Percentiles rank a stretch among this genome's conserved stretches.
Evolutionary conservation across 2,888 invertebrate species (phyloP).

Genomic region (Trypoxylon attenuatum): DNA sequence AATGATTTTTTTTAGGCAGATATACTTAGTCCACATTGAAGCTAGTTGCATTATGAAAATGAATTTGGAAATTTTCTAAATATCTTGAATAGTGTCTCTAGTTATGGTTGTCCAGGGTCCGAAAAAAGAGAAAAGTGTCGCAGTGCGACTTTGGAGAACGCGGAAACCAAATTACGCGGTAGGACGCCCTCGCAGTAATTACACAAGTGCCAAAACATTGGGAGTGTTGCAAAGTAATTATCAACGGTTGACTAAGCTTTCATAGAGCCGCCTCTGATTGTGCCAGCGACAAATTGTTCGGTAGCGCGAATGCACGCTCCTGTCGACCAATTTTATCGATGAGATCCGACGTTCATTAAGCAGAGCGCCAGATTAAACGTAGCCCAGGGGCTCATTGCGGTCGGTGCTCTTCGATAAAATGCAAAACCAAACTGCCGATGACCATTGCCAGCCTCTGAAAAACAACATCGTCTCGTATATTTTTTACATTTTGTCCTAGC

Average conservation of each 20-base stretch:
- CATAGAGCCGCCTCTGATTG: constrained; percentile 6
- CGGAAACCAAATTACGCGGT: constrained; percentile 7
- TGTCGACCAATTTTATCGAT: constrained; percentile 23
- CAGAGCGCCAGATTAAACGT: neutral
- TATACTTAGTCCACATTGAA: too few species aligned
- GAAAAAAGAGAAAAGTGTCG: too few species aligned
- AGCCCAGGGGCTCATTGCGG: constrained; percentile 8
- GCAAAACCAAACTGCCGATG: too few species aligned
- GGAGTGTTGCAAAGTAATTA: constrained; percentile 14
- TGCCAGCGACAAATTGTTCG: constrained; percentile 26
- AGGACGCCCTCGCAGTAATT: constrained; percentile 1
- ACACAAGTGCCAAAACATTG: constrained; percentile 15
- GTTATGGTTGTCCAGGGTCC: too few species aligned
- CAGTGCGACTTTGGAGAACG: neutral
- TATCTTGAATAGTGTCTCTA: too few species aligned
- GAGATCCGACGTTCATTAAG: constrained; percentile 20
- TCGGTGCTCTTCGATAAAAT: too few species aligned
- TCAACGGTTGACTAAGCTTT: constrained; percentile 7
- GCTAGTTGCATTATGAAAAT: too few species aligned
- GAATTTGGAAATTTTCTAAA: too few species aligned
- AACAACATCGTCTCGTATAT: too few species aligned
- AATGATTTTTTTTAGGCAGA: too few species aligned
- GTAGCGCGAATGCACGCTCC: constrained; percentile 11
- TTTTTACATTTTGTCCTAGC: neutral
- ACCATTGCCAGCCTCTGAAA: too few species aligned